Conservation (phyloP, 2,888 invertebrate genomes). For the Malthinus seriepunctatus region DNA sequence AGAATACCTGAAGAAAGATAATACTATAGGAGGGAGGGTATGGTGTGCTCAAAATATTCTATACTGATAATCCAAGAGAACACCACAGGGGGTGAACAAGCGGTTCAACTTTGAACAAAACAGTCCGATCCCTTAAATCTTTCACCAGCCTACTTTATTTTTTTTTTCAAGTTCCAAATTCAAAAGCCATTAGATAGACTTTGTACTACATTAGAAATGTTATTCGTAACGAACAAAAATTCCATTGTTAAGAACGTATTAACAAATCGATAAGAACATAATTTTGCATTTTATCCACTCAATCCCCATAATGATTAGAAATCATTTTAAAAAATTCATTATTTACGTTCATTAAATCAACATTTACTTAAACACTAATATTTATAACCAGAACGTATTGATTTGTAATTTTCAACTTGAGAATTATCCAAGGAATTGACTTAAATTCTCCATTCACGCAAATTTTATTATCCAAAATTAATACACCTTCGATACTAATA, state of each 20-base stretch:
- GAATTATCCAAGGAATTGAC: too few relatives aligned
- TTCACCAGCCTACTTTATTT: constrained; percentile 23
- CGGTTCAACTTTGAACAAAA: constrained; percentile 15
- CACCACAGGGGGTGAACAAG: constrained; percentile 19
- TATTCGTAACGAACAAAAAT: too few relatives aligned
- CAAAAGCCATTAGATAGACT: constrained; percentile 17
- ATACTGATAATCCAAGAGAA: constrained; percentile 21
- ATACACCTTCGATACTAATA: too few relatives aligned
- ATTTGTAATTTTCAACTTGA: too few relatives aligned
- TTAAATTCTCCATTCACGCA: too few relatives aligned
- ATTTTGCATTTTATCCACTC: constrained; percentile 12
- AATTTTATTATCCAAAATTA: too few relatives aligned
- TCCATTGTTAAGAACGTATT: too few relatives aligned
- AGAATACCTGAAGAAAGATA: constrained; percentile 38
- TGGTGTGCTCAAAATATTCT: constrained; percentile 33
- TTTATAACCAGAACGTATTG: too few relatives aligned
- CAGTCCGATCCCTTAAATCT: constrained; percentile 24
- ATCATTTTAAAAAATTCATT: constrained; percentile 13
- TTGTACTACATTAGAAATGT: constrained; percentile 10
- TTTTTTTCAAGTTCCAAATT: constrained; percentile 16
- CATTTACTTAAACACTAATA: too few relatives aligned
- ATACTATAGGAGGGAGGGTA: constrained; percentile 28
- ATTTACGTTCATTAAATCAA: too few relatives aligned
- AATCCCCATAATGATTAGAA: constrained; percentile 1
- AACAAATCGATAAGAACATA: constrained; percentile 9